Evolutionary conservation across 2,888 invertebrate genomes (phyloP).

Genomic region (Heliconius ismenius): DNA sequence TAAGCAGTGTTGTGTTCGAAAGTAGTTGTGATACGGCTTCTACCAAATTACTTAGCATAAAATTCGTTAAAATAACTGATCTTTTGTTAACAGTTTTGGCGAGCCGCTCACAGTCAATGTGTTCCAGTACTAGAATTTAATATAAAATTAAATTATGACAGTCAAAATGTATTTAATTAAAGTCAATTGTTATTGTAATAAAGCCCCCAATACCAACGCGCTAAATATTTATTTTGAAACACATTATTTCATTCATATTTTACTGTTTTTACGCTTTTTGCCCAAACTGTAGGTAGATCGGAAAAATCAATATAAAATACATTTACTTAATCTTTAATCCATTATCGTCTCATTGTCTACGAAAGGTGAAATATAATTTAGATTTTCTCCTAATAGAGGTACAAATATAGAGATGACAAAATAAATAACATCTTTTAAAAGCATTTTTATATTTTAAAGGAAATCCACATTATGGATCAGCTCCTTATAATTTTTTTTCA

Average conservation of each 20-base stretch:
- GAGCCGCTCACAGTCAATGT: constrained; percentile 80
- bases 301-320: background rate
- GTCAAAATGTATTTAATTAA: no score
- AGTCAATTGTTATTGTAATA: background rate
- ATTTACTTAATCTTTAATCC: background rate
- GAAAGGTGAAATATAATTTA: background rate
- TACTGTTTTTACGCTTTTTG: background rate
- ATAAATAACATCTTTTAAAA: background rate
- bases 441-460: background rate
- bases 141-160: background rate
- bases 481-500: background rate
- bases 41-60: constrained; percentile 84
- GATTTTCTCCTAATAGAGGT: background rate
- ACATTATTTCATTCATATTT: background rate
- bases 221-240: background rate
- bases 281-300: background rate
- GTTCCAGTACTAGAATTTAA: constrained; percentile 65
- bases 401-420: background rate
- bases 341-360: background rate
- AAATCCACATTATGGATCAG: background rate
- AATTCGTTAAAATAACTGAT: constrained; percentile 86
- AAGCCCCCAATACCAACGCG: no score
- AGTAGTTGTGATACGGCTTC: constrained; percentile 85
- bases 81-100: constrained; percentile 84
- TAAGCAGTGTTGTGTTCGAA: constrained; percentile 83